Base-by-base conservation (phyloP, 2,113 vertebrate genomes). In the Poicephalus gulielmi region DNA sequence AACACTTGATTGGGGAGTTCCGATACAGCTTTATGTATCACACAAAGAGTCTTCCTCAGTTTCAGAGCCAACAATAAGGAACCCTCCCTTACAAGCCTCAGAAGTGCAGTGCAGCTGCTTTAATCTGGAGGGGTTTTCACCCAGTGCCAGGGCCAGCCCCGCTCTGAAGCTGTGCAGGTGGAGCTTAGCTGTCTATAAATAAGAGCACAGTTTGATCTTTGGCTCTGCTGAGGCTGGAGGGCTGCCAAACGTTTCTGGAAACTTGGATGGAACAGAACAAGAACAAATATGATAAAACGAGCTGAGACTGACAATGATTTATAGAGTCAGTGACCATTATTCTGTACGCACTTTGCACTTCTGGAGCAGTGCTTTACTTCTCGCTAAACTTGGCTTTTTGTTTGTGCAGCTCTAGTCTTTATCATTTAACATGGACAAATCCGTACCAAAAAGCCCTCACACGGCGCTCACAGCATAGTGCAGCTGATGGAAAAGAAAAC, bases 231-330 rank as follows among this genome's bases (percentile, higher is more conserved):
- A 74, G 87, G 25, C 82, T 96, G 94, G 91, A 97, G 68, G 35
- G 46, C 83, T 53, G 92, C 96, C 96, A 97, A 91, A 60, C 2
- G 63, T 47, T 95, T 94, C 96, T 97, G 96, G 93, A 95, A 97
- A 95, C 95, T 87, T 73, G 92, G 91, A 95, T 23, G 78, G 69
- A 95, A 82, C 59, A 95, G 91, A 92, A 86, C 88, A 92, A 96
- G 95, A 95, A 95, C 93, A 96, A 97, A 94, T 89, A 95, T 37
- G 90, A 94, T 92, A 74, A 97, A 97, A 97, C 50, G 88, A 96
- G 88, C 88, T 10, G 79, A 84, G 91, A 60, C 68, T 35, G 94
- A 97, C 91, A 93, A 52, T 85, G 79, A 96, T 92, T 90, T 88
- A 87, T 80, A 14, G 77, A 95, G 94, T 41, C 92, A 94, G 73